phyloP scores from a whole-genome alignment of 2,113 vertebrate genomes.

The Bucco capensis region DNA sequence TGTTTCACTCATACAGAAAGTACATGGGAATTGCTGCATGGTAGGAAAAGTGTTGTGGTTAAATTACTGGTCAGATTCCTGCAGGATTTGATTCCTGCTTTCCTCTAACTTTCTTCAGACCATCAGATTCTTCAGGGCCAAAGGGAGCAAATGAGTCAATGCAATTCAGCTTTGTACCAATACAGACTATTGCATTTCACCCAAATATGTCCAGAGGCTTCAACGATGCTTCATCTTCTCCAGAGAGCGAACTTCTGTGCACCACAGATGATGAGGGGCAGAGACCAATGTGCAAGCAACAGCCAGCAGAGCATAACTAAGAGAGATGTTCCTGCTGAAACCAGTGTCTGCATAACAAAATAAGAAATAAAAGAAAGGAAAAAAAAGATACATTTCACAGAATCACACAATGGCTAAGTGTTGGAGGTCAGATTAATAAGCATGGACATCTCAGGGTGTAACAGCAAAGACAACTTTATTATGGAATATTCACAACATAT shows the following conservation, averaged over 20 bases:
- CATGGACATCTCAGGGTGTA: too few species aligned
- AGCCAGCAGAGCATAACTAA: background rate
- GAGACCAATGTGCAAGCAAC: background rate
- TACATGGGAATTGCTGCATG: background rate
- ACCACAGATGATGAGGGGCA: background rate
- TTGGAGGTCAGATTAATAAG: too few species aligned
- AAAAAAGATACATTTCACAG: too few species aligned
- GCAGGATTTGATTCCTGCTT: background rate
- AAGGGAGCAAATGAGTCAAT: background rate
- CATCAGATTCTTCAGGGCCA: background rate
- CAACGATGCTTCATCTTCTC: background rate
- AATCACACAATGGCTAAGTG: too few species aligned
- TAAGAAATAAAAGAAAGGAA: background rate
- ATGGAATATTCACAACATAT: too few species aligned
- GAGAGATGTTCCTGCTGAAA: background rate
- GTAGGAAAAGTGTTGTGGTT: background rate
- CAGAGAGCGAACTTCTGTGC: background rate
- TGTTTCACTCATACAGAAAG: background rate
- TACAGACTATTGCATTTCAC: background rate
- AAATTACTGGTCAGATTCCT: background rate
- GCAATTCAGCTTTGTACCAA: background rate
- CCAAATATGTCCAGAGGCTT: background rate
- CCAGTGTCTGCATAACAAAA: background rate
- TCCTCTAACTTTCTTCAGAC: background rate
- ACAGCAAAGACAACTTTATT: too few species aligned